phyloP scores from a whole-genome alignment of 2,113 vertebrate species.

The Notarius lentiginosus region DNA sequence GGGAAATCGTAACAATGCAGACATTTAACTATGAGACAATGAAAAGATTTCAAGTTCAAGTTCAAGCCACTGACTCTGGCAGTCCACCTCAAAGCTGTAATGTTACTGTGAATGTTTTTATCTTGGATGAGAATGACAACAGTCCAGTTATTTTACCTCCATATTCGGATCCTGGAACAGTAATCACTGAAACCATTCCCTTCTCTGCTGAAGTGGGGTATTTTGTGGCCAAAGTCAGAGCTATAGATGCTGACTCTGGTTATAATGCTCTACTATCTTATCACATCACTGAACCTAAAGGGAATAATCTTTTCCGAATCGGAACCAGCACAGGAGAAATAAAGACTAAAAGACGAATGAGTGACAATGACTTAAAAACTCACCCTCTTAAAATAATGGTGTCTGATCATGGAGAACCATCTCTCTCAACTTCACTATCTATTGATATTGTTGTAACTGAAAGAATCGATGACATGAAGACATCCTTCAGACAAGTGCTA shows the following conservation, averaged over 20 bases:
- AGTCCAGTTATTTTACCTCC: constrained; percentile 75
- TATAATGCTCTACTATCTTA: constrained; percentile 61
- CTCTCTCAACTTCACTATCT: constrained; percentile 70
- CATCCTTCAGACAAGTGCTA: constrained; percentile 67
- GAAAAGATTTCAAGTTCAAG: constrained; percentile 71
- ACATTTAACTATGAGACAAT: constrained; percentile 79
- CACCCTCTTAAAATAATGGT: constrained; percentile 74
- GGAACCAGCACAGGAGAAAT: constrained; percentile 59
- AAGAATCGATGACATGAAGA: constrained; percentile 60
- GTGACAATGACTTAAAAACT: constrained; percentile 72
- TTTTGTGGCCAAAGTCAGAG: constrained; percentile 59
- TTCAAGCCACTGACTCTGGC: constrained; percentile 77
- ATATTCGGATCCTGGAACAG: constrained; percentile 65
- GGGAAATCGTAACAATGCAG: constrained; percentile 72
- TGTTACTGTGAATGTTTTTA: constrained; percentile 73
- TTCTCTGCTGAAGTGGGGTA: constrained; percentile 73
- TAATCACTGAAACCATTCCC: constrained; percentile 70
- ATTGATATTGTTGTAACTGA: constrained; percentile 70
- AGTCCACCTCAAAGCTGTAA: constrained; percentile 72
- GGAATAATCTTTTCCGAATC: constrained; percentile 57
- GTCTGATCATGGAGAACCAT: constrained; percentile 72
- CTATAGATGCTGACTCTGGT: constrained; percentile 58
- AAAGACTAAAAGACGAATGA: constrained; percentile 62
- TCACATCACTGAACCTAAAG: constrained; percentile 52
- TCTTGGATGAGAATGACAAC: constrained; percentile 81